These are phyloP conservation scores for Neoarius graeffei DNA, from an alignment of 2,113 vertebrate genomes.

Conservation along the genomic window DNA sequence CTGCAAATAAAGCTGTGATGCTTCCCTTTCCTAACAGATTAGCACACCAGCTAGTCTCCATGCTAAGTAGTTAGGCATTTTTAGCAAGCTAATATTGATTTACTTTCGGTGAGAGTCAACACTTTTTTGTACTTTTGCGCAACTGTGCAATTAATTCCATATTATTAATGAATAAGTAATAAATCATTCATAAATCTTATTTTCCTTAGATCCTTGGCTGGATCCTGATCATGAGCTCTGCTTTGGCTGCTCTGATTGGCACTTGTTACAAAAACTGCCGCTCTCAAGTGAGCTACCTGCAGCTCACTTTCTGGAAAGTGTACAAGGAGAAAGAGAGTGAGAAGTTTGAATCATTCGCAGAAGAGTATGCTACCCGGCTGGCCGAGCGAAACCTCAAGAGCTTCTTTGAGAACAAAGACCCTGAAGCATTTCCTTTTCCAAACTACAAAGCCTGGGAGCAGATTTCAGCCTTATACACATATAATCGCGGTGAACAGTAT, in stretches of 20 bases:
- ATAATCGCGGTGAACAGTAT: conserved; percentile 68
- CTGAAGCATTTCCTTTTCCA: conserved; percentile 62
- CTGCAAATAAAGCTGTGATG: too few species aligned
- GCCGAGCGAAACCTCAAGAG: conserved; percentile 74
- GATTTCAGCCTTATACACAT: conserved; percentile 70
- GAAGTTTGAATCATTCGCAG: conserved; percentile 64
- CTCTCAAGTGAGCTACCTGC: conserved; percentile 77
- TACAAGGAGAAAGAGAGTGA: conserved; percentile 73
- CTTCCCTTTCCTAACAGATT: too few species aligned
- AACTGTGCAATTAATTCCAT: background rate
- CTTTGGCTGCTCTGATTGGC: too few species aligned
- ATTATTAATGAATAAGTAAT: background rate
- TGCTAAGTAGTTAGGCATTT: too few species aligned
- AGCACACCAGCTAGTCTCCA: too few species aligned
- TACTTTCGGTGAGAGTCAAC: background rate
- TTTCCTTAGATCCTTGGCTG: conserved; percentile 74
- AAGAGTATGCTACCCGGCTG: conserved; percentile 70
- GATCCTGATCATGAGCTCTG: conserved; percentile 52
- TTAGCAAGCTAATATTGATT: background rate
- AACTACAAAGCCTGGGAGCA: conserved; percentile 66
- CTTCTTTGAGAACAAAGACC: conserved; percentile 72
- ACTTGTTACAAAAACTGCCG: conserved; percentile 74
- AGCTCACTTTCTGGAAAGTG: conserved; percentile 73
- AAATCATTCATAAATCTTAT: background rate
- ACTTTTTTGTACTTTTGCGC: background rate